Evolutionary conservation across 2,113 vertebrate genomes (phyloP), one percentile per base, ranked within the genome.

Genomic region (Nesoenas mayeri): DNA sequence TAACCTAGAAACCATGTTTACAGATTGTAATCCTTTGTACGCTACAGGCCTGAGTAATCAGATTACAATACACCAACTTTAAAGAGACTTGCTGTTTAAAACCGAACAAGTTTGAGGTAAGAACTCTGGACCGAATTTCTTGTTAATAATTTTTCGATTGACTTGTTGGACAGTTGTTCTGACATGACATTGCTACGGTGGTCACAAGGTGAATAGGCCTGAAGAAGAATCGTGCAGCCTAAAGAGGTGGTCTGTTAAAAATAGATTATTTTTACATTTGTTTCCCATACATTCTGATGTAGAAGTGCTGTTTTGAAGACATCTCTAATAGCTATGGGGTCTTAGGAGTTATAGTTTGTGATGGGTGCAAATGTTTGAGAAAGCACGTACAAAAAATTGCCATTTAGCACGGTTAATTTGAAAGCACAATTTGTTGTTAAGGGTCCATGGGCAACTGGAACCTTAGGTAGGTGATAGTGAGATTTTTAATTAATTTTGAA

Each of bases 21-120:
- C 81, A 88, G 75, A 38, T 51, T 93, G 81, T 79, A 93, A 91
- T 96, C 51, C 58, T 88, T 77, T 93, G 54, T 89, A n/a, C 61
- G 61, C 17, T 89, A 36, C 53, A 64, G 58, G 15, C 62, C 10
- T 75, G 22, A 69, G 44, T 71, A 89, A 92, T 75, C 70, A 65
- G 57, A 75, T 94, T 85, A 69, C 16, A 64, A n/a, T 65, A 50
- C 0, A 1, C 4, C 42, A 64, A 53, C 12, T 86, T 91, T 42
- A 60, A 80, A 84, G 48, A 19, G 34, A 83, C 40, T 79, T 91
- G 4, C 48, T n/a, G 7, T 75, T 89, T 75, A 70, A 85, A 91
- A 77, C 19, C 67, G 48, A 65, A 50, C 6, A 66, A 44, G 64
- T 60, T 11, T 64, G 42, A 80, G 13, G 9, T 12, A 84, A 79